These are phyloP conservation scores for Copsychus sechellarum DNA, from an alignment of 2,113 vertebrate species.

Conservation along the genomic window DNA sequence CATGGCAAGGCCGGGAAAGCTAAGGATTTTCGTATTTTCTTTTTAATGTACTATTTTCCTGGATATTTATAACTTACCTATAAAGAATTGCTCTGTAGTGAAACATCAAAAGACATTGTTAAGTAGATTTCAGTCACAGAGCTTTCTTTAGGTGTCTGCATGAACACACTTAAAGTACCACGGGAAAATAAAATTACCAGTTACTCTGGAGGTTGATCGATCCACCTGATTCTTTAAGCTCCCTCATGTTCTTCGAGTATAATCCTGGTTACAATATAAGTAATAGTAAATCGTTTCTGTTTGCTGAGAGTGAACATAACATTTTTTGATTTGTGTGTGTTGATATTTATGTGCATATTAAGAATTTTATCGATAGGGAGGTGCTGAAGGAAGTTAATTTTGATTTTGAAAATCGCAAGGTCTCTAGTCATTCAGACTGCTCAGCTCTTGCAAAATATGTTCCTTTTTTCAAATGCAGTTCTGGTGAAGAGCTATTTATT, in stretches of 20 bases:
- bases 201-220: neutral
- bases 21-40: constrained; percentile 14
- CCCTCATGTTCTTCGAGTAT: neutral
- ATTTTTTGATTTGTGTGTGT: neutral
- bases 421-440: neutral
- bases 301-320: neutral
- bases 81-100: neutral
- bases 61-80: constrained; percentile 32
- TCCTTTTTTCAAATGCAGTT: neutral
- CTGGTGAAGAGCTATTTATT: neutral
- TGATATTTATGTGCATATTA: neutral
- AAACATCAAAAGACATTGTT: constrained; percentile 34
- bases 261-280: neutral
- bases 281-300: neutral
- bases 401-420: neutral
- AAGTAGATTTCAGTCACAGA: neutral
- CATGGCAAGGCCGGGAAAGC: neutral
- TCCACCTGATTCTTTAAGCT: neutral
- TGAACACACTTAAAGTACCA: neutral
- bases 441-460: neutral
- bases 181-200: constrained; percentile 29
- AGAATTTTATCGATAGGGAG: neutral
- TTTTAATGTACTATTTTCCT: neutral
- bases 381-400: neutral
- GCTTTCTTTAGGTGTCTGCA: neutral